Evolutionary conservation across 2,113 vertebrate species (phyloP).

Genomic region (Prinia subflava): DNA sequence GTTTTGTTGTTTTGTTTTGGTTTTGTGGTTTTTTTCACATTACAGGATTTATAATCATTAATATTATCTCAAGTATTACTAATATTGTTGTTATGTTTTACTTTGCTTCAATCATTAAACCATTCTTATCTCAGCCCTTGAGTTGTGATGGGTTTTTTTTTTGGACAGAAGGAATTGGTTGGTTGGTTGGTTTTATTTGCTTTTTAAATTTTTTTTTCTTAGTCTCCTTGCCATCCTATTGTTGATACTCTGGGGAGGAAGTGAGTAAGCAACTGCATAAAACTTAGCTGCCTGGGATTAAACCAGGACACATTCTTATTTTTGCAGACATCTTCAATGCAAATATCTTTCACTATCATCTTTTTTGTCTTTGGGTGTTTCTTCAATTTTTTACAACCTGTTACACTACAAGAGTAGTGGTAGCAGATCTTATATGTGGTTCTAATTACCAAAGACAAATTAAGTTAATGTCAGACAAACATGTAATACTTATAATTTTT

Average conservation of each 20-base stretch:
- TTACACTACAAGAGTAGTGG: accelerated
- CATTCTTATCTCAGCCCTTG: not conserved
- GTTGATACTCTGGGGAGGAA: not conserved
- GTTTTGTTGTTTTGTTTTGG: not conserved
- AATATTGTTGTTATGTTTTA: not conserved
- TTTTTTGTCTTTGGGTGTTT: not conserved
- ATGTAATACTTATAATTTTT: not conserved
- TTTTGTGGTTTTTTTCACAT: no score
- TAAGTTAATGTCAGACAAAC: not conserved
- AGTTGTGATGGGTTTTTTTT: not conserved
- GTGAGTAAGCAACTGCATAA: not conserved
- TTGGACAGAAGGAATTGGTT: not conserved
- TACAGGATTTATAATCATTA: not conserved
- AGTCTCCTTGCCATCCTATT: not conserved
- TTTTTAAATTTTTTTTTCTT: not conserved
- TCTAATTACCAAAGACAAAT: not conserved
- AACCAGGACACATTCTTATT: not conserved
- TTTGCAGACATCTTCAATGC: not conserved
- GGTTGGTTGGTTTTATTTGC: not conserved
- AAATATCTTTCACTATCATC: not conserved
- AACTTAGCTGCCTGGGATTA: not conserved
- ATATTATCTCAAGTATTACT: not conserved
- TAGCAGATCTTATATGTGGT: not conserved
- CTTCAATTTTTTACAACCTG: not conserved
- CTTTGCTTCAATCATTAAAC: not conserved